Conservation (phyloP, 2,113 vertebrate species). For the Tragelaphus scriptus region DNA sequence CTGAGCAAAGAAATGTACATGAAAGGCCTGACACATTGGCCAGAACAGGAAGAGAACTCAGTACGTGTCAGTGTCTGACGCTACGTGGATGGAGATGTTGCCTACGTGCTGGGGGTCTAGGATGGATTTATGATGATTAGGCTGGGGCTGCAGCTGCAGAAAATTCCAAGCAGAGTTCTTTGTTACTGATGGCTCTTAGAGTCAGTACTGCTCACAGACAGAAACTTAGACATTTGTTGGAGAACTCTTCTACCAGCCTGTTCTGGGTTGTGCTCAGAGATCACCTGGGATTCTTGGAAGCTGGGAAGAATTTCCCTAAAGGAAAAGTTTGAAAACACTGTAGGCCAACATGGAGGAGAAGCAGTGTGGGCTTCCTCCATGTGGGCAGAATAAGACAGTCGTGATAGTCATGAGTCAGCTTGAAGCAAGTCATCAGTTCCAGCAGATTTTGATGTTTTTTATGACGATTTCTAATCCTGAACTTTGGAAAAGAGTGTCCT, state of each 20-base stretch:
- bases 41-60: not conserved
- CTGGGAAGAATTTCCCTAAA: not conserved
- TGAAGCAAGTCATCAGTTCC: not conserved
- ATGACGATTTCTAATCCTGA: not conserved
- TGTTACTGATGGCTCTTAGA: not conserved
- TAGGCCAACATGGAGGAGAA: not conserved
- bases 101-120: not conserved
- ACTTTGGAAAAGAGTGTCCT: not conserved
- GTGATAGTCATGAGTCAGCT: not conserved
- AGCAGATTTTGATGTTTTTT: not conserved
- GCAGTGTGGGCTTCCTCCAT: not conserved
- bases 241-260: not conserved
- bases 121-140: not conserved
- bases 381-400: not conserved
- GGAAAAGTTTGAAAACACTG: not conserved
- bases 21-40: not conserved
- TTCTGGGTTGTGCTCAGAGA: not conserved
- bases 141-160: not conserved
- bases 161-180: not conserved
- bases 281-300: not conserved
- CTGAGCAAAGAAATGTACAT: not conserved
- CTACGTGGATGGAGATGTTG: not conserved
- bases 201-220: not conserved
- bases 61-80: accelerated
- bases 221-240: not conserved